phyloP scores from a whole-genome alignment of 2,797 vertebrate species.

The Zalophus californianus region DNA sequence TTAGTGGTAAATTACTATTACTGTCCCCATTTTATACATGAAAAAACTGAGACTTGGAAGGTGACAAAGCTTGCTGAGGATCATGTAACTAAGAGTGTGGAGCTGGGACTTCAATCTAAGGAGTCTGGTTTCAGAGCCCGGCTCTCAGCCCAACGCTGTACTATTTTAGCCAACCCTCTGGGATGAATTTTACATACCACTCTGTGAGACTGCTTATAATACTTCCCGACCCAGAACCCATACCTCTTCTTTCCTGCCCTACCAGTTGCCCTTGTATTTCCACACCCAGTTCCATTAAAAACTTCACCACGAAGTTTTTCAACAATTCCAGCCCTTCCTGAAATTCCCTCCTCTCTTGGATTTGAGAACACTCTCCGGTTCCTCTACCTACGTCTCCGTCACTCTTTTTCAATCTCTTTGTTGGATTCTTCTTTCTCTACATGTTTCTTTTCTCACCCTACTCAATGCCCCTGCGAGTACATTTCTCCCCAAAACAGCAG shows the following conservation, averaged over 20 bases:
- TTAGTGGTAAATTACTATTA: background rate
- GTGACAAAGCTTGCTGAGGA: background rate
- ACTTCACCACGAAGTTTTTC: background rate
- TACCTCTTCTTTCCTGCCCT: background rate
- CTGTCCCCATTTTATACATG: background rate
- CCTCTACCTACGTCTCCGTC: background rate
- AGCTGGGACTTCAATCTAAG: background rate
- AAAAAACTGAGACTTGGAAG: background rate
- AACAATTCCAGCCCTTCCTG: background rate
- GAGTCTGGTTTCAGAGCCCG: background rate
- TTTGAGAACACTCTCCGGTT: background rate
- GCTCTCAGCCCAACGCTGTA: background rate
- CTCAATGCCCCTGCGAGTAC: background rate
- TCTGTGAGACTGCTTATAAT: background rate
- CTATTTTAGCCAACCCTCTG: background rate
- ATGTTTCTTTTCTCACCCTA: background rate
- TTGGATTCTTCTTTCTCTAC: background rate
- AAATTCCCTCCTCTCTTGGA: background rate
- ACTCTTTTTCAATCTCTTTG: background rate
- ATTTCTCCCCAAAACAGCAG: background rate
- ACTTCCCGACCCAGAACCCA: background rate
- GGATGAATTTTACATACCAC: background rate
- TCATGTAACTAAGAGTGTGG: background rate
- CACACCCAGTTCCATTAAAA: background rate
- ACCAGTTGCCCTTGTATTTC: background rate